Evolutionary conservation across 2,797 vertebrate genomes (phyloP), one percentile per base, ranked within the genome.

Genomic region (Tragelaphus eurycerus): DNA sequence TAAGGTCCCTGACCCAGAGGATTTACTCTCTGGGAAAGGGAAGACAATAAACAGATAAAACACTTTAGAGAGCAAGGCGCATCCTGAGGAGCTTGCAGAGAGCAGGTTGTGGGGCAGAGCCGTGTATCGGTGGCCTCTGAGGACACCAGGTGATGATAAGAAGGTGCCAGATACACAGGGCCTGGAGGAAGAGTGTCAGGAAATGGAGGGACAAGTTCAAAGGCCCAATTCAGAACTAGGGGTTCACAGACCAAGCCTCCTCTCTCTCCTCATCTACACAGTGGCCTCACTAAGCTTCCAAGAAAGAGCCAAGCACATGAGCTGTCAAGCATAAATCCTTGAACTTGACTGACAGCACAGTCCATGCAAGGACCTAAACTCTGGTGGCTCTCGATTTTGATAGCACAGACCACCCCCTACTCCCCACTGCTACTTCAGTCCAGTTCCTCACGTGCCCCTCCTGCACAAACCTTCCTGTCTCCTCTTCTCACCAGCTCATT

Each of bases 341-440:
- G 7, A 34, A 43, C 10, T 2, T 19, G 48, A 38, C 43, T 43
- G 6, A 12, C 3, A 34, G 27, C 46, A 85, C 31, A 50, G 19
- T 15, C 64, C 10, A 16, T n/a, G 14, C 6, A 7, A 0, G 0
- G 21, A 11, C 16, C 60, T 64, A 4, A 38, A 31, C 23, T 48
- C n/a, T 50, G 52, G 34, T 19, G 34, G 34, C 48, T 48, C 16
- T 76, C 0, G 0, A 12, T 52, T 81, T 85, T 11, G 3, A n/a
- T 21, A 21, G 31, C 1, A 7, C 0, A n/a, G 62, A 9, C 10
- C 5, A 38, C 21, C 3, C 1, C 64, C 19, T 0, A 0, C n/a
- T 21, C 19, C 10, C 64, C n/a, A 71, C 19, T 23, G 64, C 64
- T 38, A 0, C 31, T 11, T 13, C 1, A 6, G 16, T 25, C 31